phyloP scores from a whole-genome alignment of 2,113 vertebrate genomes.

The Nothoprocta pentlandii region DNA sequence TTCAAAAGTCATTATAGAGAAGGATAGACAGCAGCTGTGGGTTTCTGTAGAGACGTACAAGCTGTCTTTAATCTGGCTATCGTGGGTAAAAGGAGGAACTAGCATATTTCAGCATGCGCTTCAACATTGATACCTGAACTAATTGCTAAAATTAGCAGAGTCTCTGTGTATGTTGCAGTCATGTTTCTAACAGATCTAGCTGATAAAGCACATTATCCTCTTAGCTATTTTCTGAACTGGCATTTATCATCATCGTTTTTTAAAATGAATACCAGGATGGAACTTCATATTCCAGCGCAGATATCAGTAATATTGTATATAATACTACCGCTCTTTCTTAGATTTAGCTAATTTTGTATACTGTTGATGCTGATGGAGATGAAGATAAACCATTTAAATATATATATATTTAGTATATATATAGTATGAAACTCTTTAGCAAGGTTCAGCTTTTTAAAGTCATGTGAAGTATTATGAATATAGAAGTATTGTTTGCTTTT shows the following conservation, averaged over 20 bases:
- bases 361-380: background rate
- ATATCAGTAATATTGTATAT: background rate
- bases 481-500: background rate
- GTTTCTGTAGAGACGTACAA: background rate
- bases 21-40: background rate
- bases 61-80: background rate
- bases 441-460: background rate
- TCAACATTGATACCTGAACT: background rate
- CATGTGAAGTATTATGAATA: background rate
- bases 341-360: background rate
- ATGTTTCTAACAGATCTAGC: background rate
- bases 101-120: background rate
- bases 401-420: too few species aligned
- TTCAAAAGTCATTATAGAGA: background rate
- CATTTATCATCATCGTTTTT: background rate
- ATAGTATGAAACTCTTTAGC: background rate
- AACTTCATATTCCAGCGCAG: background rate
- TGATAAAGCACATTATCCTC: background rate
- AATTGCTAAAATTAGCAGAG: conserved; percentile 2
- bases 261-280: background rate
- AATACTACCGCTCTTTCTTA: background rate
- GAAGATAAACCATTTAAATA: background rate
- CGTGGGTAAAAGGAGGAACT: background rate
- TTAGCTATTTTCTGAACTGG: background rate
- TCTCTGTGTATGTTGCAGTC: background rate